Conservation (phyloP, 2,113 vertebrate genomes). For the Mirounga angustirostris region DNA sequence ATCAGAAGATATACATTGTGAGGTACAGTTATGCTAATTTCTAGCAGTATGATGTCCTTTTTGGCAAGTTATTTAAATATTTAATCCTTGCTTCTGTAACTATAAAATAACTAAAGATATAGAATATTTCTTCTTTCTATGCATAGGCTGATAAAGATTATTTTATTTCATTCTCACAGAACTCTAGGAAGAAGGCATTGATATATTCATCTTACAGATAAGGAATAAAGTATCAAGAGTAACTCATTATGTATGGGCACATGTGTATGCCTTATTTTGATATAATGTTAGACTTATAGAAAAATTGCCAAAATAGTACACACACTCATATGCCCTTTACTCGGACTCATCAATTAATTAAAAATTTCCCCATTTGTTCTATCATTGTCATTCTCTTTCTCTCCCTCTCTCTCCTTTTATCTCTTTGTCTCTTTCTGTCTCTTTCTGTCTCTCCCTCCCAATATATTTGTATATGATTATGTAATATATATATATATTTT, state of each 20-base stretch:
- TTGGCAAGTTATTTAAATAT: not conserved
- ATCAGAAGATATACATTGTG: not conserved
- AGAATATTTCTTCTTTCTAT: not conserved
- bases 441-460: not conserved
- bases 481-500: not conserved
- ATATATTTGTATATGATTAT: not conserved
- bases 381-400: not conserved
- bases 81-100: not conserved
- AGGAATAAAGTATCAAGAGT: not conserved
- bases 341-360: not conserved
- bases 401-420: not conserved
- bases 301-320: not conserved
- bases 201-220: not conserved
- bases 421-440: not conserved
- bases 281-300: not conserved
- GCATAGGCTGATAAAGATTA: not conserved
- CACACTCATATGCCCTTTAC: not conserved
- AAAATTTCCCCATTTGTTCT: not conserved
- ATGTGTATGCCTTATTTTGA: not conserved
- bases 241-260: not conserved
- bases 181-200: not conserved
- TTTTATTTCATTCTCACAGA: not conserved
- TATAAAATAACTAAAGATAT: not conserved
- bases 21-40: not conserved
- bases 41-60: not conserved